Evolutionary conservation across 2,113 vertebrate species (phyloP), one percentile per base, ranked within the genome.

Genomic region (Callopanchax toddi): DNA sequence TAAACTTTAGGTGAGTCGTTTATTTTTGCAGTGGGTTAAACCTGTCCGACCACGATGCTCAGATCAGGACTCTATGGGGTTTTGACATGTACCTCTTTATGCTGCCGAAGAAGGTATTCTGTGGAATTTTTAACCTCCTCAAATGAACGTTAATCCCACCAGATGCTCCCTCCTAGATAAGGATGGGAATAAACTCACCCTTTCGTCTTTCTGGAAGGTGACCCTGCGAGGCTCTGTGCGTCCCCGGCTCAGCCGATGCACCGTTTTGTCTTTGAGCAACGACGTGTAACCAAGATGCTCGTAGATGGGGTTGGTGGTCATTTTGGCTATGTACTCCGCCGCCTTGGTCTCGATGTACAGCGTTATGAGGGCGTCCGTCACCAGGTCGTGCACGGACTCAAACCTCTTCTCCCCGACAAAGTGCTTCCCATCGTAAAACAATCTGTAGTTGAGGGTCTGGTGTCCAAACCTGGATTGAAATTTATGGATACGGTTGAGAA

Each of bases 231-330:
- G 91, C 51, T 96, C 94, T 0, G 92, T 92, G 83, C 91, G 95
- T 6, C 92, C 89, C 40, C 93, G 93, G 87, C 92, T 95, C 79
- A 97, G 89, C 63, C 94, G 90, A 42, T 94, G 91, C 71, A 94
- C 95, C 37, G 94, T 94, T 75, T 96, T 97, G 82, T 97, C 96
- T 88, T 95, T 93, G 63, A 98, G 94, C 60, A 97, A 87, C n/a
- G 96, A 95, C 22, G 95, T 94, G 6, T 98, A 98, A 52, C 96
- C 96, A 12, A 98, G 93, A 68, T 97, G 96, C 67, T 98, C 96
- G 18, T 99, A 99, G 87, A 99, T 99, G 66, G 97, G 97, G 81
- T 99, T 99, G 4, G 95, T 98, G 59, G 97, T 99, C 97, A 99
- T 99, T 89, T 96, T 98, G 61, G 97, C 95, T 54, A 99, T 99